phyloP scores from a whole-genome alignment of 2,888 invertebrate species.

The Diplolepis rosae region DNA sequence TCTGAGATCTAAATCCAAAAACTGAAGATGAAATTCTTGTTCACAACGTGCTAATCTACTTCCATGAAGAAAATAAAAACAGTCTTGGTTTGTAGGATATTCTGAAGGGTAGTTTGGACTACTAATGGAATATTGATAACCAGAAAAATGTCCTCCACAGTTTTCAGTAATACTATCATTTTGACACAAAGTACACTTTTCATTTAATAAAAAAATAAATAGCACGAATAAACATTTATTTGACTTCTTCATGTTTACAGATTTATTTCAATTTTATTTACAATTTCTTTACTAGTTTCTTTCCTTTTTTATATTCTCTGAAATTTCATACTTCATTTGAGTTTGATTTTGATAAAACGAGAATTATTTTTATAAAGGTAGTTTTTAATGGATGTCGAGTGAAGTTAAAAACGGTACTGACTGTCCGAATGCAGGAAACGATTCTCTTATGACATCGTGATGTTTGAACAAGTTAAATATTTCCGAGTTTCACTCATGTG shows the following conservation, averaged over 20 bases:
- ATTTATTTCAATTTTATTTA: background rate
- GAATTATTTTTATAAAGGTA: background rate
- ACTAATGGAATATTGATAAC: constrained; percentile 74
- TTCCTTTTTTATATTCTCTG: background rate
- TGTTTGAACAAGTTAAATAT: constrained; percentile 63
- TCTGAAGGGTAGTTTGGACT: constrained; percentile 76
- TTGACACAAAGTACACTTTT: constrained; percentile 18
- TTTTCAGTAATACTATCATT: constrained; percentile 36
- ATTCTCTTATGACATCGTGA: constrained; percentile 58
- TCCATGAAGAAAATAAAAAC: constrained; percentile 75
- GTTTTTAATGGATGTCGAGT: constrained; percentile 10
- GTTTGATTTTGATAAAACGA: background rate
- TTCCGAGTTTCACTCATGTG: constrained; percentile 58
- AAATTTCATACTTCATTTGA: background rate
- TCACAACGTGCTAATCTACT: constrained; percentile 72
- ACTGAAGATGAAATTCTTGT: constrained; percentile 76
- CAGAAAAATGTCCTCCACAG: constrained; percentile 73
- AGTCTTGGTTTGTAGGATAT: constrained; percentile 73
- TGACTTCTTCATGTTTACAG: background rate
- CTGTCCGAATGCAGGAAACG: constrained; percentile 39
- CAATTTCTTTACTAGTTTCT: background rate
- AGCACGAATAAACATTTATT: background rate
- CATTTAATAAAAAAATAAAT: background rate
- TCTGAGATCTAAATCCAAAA: constrained; percentile 76
- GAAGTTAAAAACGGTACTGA: constrained; percentile 52